Percentiles rank a stretch among this genome's conserved stretches.
phyloP scores from a whole-genome alignment of 2,888 invertebrate species.

The Amphipoea lucens region DNA sequence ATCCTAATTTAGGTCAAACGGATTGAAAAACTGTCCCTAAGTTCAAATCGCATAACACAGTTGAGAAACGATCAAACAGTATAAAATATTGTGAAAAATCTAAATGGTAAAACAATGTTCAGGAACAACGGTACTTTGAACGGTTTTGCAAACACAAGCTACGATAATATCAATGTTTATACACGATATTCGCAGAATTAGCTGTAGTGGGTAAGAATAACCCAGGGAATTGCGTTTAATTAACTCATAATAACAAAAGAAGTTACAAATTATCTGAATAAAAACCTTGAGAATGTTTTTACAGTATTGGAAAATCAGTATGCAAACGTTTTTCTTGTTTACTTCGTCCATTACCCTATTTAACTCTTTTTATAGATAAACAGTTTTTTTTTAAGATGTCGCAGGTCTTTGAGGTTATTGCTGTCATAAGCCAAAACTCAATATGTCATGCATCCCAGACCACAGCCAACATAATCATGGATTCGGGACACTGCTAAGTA shows the following conservation, averaged over 20 bases:
- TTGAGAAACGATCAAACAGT: background rate
- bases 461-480: background rate
- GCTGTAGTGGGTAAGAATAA: too few species aligned
- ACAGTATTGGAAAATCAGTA: background rate
- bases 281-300: background rate
- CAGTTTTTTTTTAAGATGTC: background rate
- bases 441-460: background rate
- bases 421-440: background rate
- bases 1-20: conserved; percentile 17
- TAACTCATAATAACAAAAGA: background rate
- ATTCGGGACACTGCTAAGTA: background rate
- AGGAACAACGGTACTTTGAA: background rate
- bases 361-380: background rate
- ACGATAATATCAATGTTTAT: background rate
- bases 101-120: background rate
- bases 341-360: background rate
- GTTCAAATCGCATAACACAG: background rate
- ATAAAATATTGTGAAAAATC: conserved; percentile 7
- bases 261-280: background rate
- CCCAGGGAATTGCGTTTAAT: background rate
- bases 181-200: background rate
- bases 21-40: conserved; percentile 22
- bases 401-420: background rate
- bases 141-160: conserved; percentile 3
- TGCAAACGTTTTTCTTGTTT: background rate